A percentile compares a stretch with the other conserved stretches of the same genome.
phyloP scores from a whole-genome alignment of 2,113 vertebrate species.

The Rhinolophus ferrumequinum region DNA sequence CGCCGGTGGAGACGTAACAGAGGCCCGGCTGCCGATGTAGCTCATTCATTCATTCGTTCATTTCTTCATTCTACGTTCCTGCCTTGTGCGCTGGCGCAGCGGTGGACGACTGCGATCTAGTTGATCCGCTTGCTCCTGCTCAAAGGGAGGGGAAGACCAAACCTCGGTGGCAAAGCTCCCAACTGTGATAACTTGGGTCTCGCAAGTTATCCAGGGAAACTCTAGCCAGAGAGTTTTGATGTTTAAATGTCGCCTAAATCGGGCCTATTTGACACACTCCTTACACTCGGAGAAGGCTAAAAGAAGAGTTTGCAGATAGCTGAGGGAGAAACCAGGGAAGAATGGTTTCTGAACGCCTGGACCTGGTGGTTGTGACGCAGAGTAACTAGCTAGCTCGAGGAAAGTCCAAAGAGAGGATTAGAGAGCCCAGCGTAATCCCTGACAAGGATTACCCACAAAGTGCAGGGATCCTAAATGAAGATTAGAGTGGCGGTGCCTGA shows the following conservation, averaged over 20 bases:
- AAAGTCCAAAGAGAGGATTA: background rate
- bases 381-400: background rate
- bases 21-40: background rate
- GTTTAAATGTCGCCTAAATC: background rate
- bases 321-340: background rate
- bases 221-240: background rate
- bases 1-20: background rate
- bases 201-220: background rate
- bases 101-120: accelerated
- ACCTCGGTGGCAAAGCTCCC: background rate
- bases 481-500: background rate
- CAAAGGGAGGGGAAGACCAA: background rate
- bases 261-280: no score
- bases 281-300: background rate
- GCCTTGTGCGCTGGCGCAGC: background rate
- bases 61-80: background rate
- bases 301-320: background rate
- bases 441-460: background rate
- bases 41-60: slow-evolving; percentile 11
- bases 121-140: background rate
- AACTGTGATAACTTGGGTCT: background rate
- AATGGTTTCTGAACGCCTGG: background rate
- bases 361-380: background rate
- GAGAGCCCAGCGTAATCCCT: background rate
- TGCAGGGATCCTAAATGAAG: background rate